A percentile compares a stretch with the other conserved stretches of the same genome.
Conservation (phyloP, 2,113 vertebrate genomes). For the Nothobranchius kuhntae region DNA sequence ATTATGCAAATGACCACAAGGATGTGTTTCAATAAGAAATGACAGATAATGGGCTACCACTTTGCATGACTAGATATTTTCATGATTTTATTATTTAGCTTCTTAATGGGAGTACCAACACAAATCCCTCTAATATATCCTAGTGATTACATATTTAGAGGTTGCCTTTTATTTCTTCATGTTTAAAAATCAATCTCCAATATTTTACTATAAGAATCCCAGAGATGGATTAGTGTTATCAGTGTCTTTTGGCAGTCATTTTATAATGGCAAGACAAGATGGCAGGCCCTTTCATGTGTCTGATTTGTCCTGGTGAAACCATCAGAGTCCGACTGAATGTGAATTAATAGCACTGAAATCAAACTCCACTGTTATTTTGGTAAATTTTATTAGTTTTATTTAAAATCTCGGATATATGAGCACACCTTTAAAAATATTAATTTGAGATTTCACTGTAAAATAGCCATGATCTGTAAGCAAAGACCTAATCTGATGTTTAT, state of each 20-base stretch:
- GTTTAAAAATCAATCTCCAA: background rate
- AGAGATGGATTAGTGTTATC: background rate
- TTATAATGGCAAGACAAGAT: conserved; percentile 37
- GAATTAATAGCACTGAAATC: background rate
- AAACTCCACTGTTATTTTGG: background rate
- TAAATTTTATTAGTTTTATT: no score
- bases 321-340: background rate
- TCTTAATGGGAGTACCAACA: no score
- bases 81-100: no score
- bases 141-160: background rate
- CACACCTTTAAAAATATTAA: background rate
- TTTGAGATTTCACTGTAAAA: background rate
- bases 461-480: conserved; percentile 33
- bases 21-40: background rate
- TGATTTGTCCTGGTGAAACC: background rate
- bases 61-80: background rate
- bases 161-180: conserved; percentile 1
- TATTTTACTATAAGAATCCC: background rate
- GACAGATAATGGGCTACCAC: no score
- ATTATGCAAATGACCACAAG: background rate
- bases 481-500: background rate
- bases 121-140: background rate
- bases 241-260: conserved; percentile 4
- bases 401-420: background rate
- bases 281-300: conserved; percentile 32